Conservation (phyloP, 2,113 vertebrate species). For the Melanotaenia duboulayi region DNA sequence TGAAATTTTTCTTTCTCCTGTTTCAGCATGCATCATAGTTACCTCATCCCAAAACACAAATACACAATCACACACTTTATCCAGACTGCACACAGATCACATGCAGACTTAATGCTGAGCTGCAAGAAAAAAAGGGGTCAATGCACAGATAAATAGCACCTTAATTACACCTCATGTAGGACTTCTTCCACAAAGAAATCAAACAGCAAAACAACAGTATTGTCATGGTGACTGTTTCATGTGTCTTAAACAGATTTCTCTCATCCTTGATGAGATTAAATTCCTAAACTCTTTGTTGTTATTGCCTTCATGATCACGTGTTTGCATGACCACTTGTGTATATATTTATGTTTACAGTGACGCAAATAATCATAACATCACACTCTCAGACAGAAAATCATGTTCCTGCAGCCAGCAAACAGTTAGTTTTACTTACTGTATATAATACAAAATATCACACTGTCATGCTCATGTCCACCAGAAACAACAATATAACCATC, state of each 20-base stretch:
- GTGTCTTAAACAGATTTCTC: conserved; percentile 3
- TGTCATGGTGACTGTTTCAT: conserved; percentile 1
- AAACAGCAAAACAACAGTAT: too few relatives aligned
- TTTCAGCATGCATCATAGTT: conserved; percentile 16
- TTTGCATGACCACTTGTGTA: conserved; percentile 1
- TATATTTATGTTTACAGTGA: conserved; percentile 37
- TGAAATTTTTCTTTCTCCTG: neutral
- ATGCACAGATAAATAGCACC: conserved; percentile 17
- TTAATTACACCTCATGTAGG: neutral
- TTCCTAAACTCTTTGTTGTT: too few relatives aligned
- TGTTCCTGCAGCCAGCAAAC: neutral
- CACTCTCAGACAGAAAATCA: conserved; percentile 3
- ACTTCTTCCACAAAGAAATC: neutral
- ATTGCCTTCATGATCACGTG: too few relatives aligned
- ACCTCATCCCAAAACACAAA: neutral
- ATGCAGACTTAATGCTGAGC: conserved; percentile 16
- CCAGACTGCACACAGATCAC: conserved; percentile 13
- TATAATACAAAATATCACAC: conserved; percentile 1
- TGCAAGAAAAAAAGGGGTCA: conserved; percentile 24
- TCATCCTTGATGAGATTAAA: too few relatives aligned
- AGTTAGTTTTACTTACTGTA: neutral
- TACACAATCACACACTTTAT: conserved; percentile 10
- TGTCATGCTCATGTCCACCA: conserved; percentile 38
- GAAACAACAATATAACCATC: conserved; percentile 2
- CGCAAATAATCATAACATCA: conserved; percentile 16